Evolutionary conservation across 2,888 invertebrate species (phyloP), one percentile per base, ranked within the genome.

Genomic region (Yponomeuta sedellus): DNA sequence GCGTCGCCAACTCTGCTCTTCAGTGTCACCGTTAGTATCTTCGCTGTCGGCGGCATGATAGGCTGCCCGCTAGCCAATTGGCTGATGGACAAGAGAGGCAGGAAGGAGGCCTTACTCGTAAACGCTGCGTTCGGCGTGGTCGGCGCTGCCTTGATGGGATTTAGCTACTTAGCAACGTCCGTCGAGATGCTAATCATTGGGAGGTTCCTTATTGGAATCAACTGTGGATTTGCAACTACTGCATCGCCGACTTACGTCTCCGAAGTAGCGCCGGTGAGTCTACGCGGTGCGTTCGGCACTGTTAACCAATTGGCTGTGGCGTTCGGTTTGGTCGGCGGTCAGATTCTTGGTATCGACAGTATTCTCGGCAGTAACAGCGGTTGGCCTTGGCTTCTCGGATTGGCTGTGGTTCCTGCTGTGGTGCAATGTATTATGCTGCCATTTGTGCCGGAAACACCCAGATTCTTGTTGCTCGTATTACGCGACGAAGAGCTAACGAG

Each of bases 1-100:
- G 87, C 92, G 68, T 78, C 82, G 63, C 85, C 92, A 40, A 86
- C 89, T 68, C 78, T 93, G 57, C 78, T 94, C 68, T 94, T 93
- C 82, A 92, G 94, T 66, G 81, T 95, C 68, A 94, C 94, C 39
- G 96, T 96, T 66, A 93, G 95, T 71, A 94, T 96, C 71, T 96
- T 95, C 79, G 95, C 95, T 64, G 92, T 96, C 62, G 96, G 96
- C 22, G 96, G 96, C 40, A 95, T 96, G 94, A 86, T 95, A 58
- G 96, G 96, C 28, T 96, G 96, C 66, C 93, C 96, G 58, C 85
- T 94, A 64, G 95, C 94, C n/a, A 96, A 95, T 64, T 93, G 93
- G 89, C 91, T 95, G 70, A 93, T 94, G 39, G 94, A 96, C 74
- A 92, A 90, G 73, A 93, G 93, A 71, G 96, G 95, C 66, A 92